Evolutionary conservation across 2,113 vertebrate species (phyloP).

Genomic region (Malurus alboscapulatus): DNA sequence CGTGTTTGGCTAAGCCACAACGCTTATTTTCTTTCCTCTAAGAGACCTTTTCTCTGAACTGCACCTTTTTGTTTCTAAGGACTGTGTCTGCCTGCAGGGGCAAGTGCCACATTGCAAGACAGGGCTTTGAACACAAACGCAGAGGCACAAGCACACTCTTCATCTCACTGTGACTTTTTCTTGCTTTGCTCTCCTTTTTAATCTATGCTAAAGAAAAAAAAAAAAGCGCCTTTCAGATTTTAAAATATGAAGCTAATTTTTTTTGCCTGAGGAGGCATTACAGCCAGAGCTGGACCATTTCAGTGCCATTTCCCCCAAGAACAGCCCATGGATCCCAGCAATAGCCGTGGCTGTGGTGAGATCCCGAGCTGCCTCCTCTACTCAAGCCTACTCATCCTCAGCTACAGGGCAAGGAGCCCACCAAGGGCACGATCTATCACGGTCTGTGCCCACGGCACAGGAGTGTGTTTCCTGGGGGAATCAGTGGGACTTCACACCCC

Average conservation of each 20-base stretch:
- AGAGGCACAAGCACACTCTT: neutral
- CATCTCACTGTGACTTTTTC: neutral
- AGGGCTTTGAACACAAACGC: slow-evolving; percentile 7
- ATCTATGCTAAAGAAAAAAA: neutral
- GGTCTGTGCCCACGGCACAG: neutral
- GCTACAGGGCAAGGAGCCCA: neutral
- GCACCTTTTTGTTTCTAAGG: slow-evolving; percentile 47
- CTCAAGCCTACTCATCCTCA: neutral
- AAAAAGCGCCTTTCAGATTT: neutral
- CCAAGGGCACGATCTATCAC: fast-evolving
- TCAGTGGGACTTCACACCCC: neutral
- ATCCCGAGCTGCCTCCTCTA: neutral
- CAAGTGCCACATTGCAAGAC: neutral
- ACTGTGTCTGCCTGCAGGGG: slow-evolving; percentile 42
- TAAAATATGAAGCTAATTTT: neutral
- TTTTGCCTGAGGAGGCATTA: neutral
- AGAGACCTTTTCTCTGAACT: slow-evolving; percentile 51
- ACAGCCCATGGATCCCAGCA: neutral
- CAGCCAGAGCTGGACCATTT: neutral
- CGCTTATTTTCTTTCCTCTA: neutral
- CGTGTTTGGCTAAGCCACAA: neutral
- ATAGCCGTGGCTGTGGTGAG: neutral
- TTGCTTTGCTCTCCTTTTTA: neutral
- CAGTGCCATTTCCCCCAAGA: neutral
- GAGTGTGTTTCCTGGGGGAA: fast-evolving